Percentiles rank a stretch among this genome's conserved stretches.
phyloP scores from a whole-genome alignment of 2,888 invertebrate genomes.

The Stegana nigrithorax region DNA sequence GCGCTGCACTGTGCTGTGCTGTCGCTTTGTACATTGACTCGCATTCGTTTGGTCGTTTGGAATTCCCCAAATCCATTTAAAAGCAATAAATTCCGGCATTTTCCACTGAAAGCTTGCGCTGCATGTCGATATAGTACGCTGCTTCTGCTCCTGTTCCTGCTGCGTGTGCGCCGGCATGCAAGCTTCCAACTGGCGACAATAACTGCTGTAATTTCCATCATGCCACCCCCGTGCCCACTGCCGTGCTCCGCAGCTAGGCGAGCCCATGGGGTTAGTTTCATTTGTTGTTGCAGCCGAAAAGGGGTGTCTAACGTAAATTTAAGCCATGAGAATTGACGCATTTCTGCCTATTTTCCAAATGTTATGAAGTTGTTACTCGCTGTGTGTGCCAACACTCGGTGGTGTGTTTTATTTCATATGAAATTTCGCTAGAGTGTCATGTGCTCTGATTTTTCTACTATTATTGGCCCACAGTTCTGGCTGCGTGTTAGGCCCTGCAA shows the following conservation, averaged over 20 bases:
- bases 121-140: slow-evolving; percentile 9
- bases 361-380: slow-evolving; percentile 38
- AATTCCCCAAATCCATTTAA: slow-evolving; percentile 50
- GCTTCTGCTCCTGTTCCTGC: neutral
- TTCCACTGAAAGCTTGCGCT: slow-evolving; percentile 34
- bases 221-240: too few relatives aligned
- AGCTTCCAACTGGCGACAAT: neutral
- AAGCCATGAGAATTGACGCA: slow-evolving; percentile 47
- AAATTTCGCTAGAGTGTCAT: too few relatives aligned
- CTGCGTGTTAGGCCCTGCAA: too few relatives aligned
- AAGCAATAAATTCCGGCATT: slow-evolving; percentile 56
- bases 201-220: too few relatives aligned
- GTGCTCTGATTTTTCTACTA: too few relatives aligned
- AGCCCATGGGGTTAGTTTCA: neutral
- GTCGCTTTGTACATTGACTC: too few relatives aligned
- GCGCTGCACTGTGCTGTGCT: too few relatives aligned
- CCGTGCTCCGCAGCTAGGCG: neutral
- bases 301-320: slow-evolving; percentile 49
- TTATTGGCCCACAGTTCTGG: too few relatives aligned
- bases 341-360: slow-evolving; percentile 41
- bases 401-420: too few relatives aligned
- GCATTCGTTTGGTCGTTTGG: too few relatives aligned
- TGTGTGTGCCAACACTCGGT: too few relatives aligned
- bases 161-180: neutral
- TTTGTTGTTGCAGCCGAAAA: neutral